phyloP scores from a whole-genome alignment of 92 coral and sea anemone species.

The Chrysogorgia sp. region DNA sequence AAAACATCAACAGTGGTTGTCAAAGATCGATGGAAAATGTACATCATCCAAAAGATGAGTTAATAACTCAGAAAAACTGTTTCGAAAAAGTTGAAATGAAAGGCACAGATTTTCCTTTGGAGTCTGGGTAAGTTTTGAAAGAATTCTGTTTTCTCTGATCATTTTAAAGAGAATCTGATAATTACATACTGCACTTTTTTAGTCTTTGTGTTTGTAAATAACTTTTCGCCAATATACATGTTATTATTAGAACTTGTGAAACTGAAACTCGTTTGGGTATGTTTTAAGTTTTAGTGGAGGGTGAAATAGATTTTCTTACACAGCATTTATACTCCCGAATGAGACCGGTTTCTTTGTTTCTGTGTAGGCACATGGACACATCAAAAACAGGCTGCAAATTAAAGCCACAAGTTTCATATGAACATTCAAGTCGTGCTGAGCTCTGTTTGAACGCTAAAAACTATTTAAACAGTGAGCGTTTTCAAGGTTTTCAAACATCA shows the following conservation, averaged over 20 bases:
- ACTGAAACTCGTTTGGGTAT: too few relatives aligned
- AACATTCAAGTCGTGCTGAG: background rate
- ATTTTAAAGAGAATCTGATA: too few relatives aligned
- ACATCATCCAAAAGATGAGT: background rate
- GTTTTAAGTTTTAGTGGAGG: too few relatives aligned
- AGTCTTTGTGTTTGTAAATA: too few relatives aligned
- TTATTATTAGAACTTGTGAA: too few relatives aligned
- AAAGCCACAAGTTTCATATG: background rate
- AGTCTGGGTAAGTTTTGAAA: background rate
- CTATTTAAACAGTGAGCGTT: background rate
- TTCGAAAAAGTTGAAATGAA: background rate
- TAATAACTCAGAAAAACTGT: background rate
- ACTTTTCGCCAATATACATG: too few relatives aligned
- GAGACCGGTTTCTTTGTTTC: background rate
- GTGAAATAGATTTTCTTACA: too few relatives aligned
- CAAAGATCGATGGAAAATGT: background rate
- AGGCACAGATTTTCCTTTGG: background rate
- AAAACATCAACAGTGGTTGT: background rate
- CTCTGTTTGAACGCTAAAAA: background rate
- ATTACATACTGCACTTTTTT: too few relatives aligned
- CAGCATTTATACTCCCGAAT: background rate
- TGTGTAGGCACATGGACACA: background rate
- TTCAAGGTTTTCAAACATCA: background rate
- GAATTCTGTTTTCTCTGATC: too few relatives aligned
- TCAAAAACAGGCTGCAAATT: background rate